These are phyloP conservation scores for Melanchra persicariae DNA, from an alignment of 2,888 invertebrate species.

Conservation along the genomic window DNA sequence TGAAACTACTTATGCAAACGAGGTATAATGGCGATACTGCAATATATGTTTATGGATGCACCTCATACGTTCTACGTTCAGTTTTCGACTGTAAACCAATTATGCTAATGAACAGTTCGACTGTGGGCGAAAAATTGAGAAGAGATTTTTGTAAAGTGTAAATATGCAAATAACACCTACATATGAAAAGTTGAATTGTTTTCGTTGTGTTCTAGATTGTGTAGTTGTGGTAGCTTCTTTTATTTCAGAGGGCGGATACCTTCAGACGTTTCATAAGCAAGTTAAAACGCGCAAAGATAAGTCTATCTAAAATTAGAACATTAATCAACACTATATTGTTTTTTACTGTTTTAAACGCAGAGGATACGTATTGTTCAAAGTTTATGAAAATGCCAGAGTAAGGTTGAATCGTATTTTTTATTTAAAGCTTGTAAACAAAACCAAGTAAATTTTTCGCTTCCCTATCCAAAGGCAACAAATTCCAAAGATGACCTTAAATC, in stretches of 20 bases:
- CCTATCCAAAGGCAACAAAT: conserved; percentile 9
- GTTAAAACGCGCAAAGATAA: background rate
- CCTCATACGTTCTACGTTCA: conserved; percentile 50
- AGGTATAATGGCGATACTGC: conserved; percentile 74
- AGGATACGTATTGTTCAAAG: background rate
- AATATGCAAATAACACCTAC: conserved; percentile 41
- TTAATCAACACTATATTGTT: background rate
- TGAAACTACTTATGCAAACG: conserved; percentile 80
- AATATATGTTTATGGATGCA: conserved; percentile 63
- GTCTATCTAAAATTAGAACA: background rate
- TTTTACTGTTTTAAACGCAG: background rate
- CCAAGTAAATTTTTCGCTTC: background rate
- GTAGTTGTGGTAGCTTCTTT: background rate
- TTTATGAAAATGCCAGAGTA: background rate
- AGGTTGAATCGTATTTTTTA: background rate
- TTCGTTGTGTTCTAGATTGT: background rate
- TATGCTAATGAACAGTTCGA: conserved; percentile 60
- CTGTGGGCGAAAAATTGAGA: conserved; percentile 46
- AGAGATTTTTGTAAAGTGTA: conserved; percentile 46
- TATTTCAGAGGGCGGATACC: background rate
- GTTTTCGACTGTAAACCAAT: conserved; percentile 56
- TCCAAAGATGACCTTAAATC: conserved; percentile 47
- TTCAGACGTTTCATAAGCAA: background rate
- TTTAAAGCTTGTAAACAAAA: background rate
- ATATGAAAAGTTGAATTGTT: conserved; percentile 6